phyloP scores from a whole-genome alignment of 2,888 invertebrate species.

The Julus scandinavius region DNA sequence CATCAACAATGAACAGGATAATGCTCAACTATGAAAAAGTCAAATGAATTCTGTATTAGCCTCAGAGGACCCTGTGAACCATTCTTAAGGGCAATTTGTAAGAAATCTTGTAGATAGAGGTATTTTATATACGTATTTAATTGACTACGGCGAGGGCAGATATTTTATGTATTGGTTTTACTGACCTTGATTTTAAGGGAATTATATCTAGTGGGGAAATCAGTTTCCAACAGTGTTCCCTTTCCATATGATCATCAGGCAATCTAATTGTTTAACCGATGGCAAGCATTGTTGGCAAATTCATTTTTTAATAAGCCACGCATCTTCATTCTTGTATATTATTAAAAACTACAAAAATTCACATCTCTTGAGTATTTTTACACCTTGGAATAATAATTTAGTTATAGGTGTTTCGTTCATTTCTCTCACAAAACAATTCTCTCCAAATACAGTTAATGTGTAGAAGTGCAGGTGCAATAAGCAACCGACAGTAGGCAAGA shows the following conservation, averaged over 20 bases:
- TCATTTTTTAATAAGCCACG: not conserved
- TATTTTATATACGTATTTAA: conserved; percentile 11
- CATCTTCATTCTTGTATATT: not conserved
- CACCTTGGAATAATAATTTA: no score
- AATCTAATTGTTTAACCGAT: not conserved
- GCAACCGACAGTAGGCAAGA: no score
- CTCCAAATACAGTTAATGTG: no score
- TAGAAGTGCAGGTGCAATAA: no score
- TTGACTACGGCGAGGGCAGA: not conserved
- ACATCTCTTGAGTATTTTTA: no score
- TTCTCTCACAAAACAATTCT: no score
- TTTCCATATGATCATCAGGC: not conserved
- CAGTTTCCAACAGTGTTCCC: not conserved
- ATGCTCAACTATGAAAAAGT: not conserved
- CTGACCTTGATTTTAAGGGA: not conserved
- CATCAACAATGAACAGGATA: not conserved
- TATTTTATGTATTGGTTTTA: not conserved
- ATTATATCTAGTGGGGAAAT: not conserved
- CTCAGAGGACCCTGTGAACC: not conserved
- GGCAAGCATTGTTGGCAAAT: not conserved
- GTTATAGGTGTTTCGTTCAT: no score
- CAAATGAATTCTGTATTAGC: not conserved
- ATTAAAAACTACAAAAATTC: not conserved
- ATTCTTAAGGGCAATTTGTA: no score
- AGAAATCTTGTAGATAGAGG: not conserved